These are phyloP conservation scores for Marmota monax DNA, from an alignment of 2,113 vertebrate genomes.

Conservation along the genomic window DNA sequence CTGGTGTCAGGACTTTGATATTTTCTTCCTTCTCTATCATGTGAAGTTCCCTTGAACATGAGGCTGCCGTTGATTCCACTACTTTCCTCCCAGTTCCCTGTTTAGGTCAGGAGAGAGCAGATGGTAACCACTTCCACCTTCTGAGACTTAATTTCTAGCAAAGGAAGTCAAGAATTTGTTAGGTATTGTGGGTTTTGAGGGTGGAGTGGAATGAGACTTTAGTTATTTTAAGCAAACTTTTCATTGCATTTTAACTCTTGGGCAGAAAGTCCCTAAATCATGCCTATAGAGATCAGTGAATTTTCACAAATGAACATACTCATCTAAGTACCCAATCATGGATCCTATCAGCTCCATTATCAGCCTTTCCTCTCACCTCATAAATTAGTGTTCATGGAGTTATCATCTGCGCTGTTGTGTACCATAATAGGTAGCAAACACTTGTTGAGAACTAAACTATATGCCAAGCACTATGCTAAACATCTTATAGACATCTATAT, in stretches of 20 bases:
- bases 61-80: neutral
- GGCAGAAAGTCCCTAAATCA: neutral
- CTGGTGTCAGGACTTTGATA: neutral
- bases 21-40: neutral
- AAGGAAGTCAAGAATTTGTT: neutral
- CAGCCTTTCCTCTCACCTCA: neutral
- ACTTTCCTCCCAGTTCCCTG: neutral
- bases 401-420: neutral
- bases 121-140: neutral
- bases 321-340: neutral
- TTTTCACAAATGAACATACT: neutral
- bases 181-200: neutral
- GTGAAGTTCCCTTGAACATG: neutral
- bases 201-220: neutral
- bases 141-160: neutral
- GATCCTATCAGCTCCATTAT: neutral
- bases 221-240: neutral
- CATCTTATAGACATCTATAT: too few species aligned
- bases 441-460: neutral
- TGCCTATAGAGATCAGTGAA: neutral
- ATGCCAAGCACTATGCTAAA: neutral
- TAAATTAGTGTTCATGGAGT: slow-evolving; percentile 18
- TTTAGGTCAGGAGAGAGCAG: neutral
- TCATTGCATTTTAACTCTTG: neutral
- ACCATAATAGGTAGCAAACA: neutral